Percentiles rank a stretch among this genome's conserved stretches.
Evolutionary conservation across 2,113 vertebrate genomes (phyloP).

Genomic region (Ifrita kowaldi): DNA sequence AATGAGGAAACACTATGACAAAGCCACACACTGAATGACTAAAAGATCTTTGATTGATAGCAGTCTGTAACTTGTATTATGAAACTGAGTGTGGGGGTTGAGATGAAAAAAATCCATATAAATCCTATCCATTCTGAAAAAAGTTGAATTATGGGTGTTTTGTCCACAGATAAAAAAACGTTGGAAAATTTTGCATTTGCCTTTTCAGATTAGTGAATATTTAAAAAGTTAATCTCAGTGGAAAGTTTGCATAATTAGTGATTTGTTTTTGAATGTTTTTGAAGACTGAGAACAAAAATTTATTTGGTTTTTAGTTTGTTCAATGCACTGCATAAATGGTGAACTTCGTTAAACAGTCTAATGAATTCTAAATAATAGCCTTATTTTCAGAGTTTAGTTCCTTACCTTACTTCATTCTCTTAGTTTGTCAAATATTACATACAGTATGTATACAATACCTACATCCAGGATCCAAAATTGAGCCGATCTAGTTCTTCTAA

Average conservation of each 20-base stretch:
- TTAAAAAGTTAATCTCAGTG: neutral
- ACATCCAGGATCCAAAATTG: neutral
- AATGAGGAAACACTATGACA: neutral
- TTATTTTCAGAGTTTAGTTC: neutral
- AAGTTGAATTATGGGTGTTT: rapidly evolving
- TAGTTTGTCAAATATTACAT: neutral
- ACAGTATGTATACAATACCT: neutral
- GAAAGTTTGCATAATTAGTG: neutral
- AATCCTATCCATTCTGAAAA: neutral
- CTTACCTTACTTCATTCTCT: neutral
- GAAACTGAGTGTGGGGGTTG: neutral
- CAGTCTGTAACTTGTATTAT: neutral
- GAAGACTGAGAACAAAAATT: neutral
- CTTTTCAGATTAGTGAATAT: neutral
- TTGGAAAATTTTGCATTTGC: neutral
- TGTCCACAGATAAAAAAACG: neutral
- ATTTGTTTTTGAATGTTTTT: neutral
- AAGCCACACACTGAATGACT: neutral
- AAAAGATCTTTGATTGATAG: neutral
- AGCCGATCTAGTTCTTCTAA: neutral
- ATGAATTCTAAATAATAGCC: neutral
- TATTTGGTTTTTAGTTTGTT: neutral
- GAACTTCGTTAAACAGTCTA: neutral
- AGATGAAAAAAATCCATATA: neutral
- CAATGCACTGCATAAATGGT: neutral